Evolutionary conservation across 37 sponge, comb jelly and placozoan genomes (phyloP).

Genomic region (Cladorhizidae sp.): DNA sequence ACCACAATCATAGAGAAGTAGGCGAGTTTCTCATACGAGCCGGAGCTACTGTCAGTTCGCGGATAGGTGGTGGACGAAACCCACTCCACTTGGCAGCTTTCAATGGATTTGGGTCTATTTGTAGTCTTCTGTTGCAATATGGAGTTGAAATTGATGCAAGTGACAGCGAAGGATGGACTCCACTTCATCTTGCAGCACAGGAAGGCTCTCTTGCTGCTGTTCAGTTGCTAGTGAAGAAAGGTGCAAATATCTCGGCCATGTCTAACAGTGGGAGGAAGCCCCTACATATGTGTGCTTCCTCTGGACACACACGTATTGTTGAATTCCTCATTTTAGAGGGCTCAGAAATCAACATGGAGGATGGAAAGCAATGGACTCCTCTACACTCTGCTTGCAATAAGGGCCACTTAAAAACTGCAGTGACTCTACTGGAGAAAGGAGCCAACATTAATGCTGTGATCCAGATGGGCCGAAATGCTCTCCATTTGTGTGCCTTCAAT

Average conservation of each 20-base stretch:
- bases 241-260: constrained; percentile 44
- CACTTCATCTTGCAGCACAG: constrained; percentile 72
- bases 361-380: constrained; percentile 64
- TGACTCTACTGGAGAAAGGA: constrained; percentile 37
- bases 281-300: constrained; percentile 63
- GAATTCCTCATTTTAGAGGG: constrained; percentile 49
- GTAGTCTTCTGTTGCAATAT: constrained; percentile 36
- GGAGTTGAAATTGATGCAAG: constrained; percentile 39
- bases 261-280: constrained; percentile 61
- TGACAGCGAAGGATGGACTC: constrained; percentile 70
- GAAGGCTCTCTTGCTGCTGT: constrained; percentile 51
- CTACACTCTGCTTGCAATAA: constrained; percentile 78
- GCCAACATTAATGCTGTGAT: constrained; percentile 71
- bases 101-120: constrained; percentile 41
- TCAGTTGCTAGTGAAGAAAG: constrained; percentile 33
- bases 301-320: constrained; percentile 44
- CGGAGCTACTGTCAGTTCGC: constrained; percentile 51
- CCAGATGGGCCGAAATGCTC: constrained; percentile 81
- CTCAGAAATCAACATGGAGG: constrained; percentile 54
- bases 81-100: constrained; percentile 75
- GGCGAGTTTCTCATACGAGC: constrained; percentile 36
- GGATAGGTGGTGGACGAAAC: constrained; percentile 65
- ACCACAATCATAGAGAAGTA: constrained; percentile 57
- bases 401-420: constrained; percentile 65
- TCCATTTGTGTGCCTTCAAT: constrained; percentile 74